Evolutionary conservation across 2,888 invertebrate species (phyloP).

Genomic region (Seladonia tumulorum): DNA sequence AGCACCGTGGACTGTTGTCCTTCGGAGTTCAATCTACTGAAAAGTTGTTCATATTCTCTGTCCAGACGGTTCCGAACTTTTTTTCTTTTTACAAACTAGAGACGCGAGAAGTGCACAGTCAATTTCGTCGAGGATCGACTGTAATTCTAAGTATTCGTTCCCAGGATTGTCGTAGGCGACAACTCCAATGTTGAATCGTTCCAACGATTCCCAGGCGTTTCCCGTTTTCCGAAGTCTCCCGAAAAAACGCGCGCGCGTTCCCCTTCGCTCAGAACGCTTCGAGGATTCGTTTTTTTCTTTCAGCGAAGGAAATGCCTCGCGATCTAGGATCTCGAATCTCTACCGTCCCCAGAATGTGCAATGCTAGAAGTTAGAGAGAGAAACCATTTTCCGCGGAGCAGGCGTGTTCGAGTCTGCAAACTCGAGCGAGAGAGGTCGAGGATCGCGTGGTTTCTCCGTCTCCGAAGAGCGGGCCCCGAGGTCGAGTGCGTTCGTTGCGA

Average conservation of each 20-base stretch:
- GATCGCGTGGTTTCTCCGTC: not conserved
- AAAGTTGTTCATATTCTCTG: not conserved
- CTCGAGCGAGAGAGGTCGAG: slow-evolving; percentile 1
- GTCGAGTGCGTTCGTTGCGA: slow-evolving; percentile 52
- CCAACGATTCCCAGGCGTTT: not conserved
- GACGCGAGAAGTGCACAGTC: not conserved
- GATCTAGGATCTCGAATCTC: slow-evolving; percentile 52
- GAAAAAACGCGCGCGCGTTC: not conserved
- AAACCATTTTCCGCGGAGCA: slow-evolving; percentile 10
- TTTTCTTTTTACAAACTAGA: not conserved
- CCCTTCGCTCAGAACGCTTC: not conserved
- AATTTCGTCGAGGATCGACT: not conserved
- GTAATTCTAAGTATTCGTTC: not conserved
- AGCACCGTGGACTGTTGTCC: not conserved
- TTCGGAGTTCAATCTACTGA: not conserved
- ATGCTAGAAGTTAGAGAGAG: slow-evolving; percentile 65
- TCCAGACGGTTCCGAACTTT: not conserved
- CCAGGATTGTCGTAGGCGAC: not conserved
- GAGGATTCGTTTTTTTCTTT: not conserved
- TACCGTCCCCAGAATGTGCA: slow-evolving; percentile 68
- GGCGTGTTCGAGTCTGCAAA: not conserved
- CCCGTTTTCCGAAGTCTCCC: not conserved
- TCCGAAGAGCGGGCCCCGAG: not conserved
- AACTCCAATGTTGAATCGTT: not conserved
- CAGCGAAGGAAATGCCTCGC: not conserved